Evolutionary conservation across 2,113 vertebrate genomes (phyloP).

Genomic region (Microcebus murinus): DNA sequence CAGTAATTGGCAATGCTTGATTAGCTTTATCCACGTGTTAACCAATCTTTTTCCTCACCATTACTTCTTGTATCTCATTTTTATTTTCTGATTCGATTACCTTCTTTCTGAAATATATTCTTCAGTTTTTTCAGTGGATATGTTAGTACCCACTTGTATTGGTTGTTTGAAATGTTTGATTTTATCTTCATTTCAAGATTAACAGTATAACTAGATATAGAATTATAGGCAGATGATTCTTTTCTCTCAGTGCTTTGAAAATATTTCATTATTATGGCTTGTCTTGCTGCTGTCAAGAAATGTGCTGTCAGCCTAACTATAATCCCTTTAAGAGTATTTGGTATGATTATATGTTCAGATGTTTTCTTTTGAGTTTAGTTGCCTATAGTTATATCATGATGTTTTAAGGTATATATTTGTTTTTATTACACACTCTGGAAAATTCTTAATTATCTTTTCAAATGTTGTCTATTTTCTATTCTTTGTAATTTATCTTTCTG

Average conservation of each 20-base stretch:
- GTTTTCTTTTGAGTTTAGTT: background rate
- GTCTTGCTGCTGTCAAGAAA: background rate
- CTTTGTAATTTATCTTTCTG: background rate
- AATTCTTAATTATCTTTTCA: background rate
- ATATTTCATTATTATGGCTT: background rate
- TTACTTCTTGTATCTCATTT: background rate
- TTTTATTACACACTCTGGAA: conserved; percentile 15
- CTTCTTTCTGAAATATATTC: conserved; percentile 31
- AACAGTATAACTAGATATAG: background rate
- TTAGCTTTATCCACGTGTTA: conserved; percentile 12
- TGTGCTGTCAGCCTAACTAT: background rate
- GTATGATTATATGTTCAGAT: background rate
- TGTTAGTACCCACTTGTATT: background rate
- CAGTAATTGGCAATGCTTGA: background rate
- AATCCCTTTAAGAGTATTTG: background rate
- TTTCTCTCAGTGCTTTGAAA: background rate
- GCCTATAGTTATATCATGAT: background rate
- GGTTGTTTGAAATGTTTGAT: conserved; percentile 11
- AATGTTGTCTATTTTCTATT: background rate
- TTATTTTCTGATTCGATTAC: background rate
- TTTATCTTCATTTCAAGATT: conserved; percentile 35
- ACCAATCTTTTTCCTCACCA: background rate
- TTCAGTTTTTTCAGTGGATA: background rate
- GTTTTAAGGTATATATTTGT: background rate
- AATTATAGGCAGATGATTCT: background rate